phyloP scores from a whole-genome alignment of 2,888 invertebrate species.

The Heliconius sara region DNA sequence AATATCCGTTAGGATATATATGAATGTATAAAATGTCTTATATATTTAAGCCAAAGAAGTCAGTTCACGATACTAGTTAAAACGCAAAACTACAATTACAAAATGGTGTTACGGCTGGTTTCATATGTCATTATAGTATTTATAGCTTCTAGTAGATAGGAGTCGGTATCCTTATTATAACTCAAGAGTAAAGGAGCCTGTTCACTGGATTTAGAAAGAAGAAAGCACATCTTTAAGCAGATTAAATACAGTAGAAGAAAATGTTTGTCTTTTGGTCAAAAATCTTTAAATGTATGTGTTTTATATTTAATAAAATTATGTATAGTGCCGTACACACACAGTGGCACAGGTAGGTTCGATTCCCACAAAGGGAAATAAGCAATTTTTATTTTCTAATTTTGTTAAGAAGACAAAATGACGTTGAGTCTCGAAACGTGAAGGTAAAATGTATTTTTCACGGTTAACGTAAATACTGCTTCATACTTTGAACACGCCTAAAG shows the following conservation, averaged over 20 bases:
- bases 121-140: slow-evolving; percentile 11
- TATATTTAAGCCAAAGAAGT: neutral
- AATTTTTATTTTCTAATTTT: no score
- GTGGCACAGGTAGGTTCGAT: no score
- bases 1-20: neutral
- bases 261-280: no score
- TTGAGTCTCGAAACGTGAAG: no score
- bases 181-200: neutral
- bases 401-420: no score
- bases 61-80: neutral
- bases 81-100: slow-evolving; percentile 4
- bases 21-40: neutral
- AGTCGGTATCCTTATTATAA: slow-evolving; percentile 15
- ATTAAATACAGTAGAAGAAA: no score
- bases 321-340: no score
- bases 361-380: no score
- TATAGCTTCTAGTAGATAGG: slow-evolving; percentile 8
- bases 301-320: no score
- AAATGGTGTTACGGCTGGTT: slow-evolving; percentile 6
- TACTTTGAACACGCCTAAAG: slow-evolving; percentile 19
- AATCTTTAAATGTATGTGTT: no score
- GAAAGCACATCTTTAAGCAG: no score
- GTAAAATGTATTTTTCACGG: neutral
- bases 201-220: neutral
- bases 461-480: neutral